Base-by-base conservation (phyloP, 1,140 invertebrate species). In the Sweltsa coloradensis region DNA sequence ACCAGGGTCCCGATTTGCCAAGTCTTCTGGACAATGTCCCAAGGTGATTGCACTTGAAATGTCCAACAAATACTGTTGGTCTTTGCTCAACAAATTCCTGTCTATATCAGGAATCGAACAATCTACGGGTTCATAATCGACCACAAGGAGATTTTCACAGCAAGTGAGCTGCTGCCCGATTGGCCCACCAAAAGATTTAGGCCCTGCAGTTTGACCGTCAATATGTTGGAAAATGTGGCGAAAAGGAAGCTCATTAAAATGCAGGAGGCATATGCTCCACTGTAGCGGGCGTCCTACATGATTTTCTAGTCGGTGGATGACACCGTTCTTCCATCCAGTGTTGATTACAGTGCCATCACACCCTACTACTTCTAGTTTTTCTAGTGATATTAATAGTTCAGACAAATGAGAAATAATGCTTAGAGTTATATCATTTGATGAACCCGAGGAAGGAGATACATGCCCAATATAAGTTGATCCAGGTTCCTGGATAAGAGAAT, bases 341-440 rank as follows among this genome's bases (percentile, higher is more conserved):
- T 64, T 63, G 3, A 52, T 52, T 18, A 49, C 52, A 23, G 58
- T 62, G 18, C 61, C 57, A 46, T 61, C 59, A 49, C 58, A 63
- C 36, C 60, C 59, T 18, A 57, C 25, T 16, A 47, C 34, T 13
- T 47, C 45, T 19, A 49, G 29, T 45, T 45, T 40, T 45, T 47
- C 49, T 41, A 43, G 47, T 51, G 26, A 50, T 45, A 34, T 25
- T 46, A 22, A 55, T 56, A 14, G 48, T 46, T 21, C 25, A n/a
- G n/a, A n/a, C n/a, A n/a, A n/a, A n/a, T n/a, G n/a, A n/a, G n/a
- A n/a, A n/a, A n/a, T n/a, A n/a, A n/a, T n/a, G n/a, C n/a, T n/a
- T n/a, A n/a, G 43, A 34, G 48, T 50, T 42, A 54, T 58, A 27
- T 49, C 25, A 42, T 31, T 26, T 48, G 51, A 51, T 39, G 46